Evolutionary conservation across 1,140 invertebrate genomes (phyloP).

Genomic region (Drosophila ohnishii): DNA sequence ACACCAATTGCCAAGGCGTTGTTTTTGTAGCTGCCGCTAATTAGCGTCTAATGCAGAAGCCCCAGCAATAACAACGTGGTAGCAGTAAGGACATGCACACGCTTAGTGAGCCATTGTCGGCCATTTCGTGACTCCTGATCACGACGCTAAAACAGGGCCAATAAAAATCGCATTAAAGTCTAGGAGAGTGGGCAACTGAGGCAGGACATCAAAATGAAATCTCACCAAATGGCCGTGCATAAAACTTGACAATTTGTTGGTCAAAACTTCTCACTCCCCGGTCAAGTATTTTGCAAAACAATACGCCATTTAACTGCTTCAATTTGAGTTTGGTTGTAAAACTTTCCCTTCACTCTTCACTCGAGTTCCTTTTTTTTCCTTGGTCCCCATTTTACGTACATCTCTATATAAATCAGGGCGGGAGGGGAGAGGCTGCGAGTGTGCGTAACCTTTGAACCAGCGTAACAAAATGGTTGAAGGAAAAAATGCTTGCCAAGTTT

Average conservation of each 20-base stretch:
- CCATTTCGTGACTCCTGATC: conserved; percentile 22
- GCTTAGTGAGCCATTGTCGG: conserved; percentile 3
- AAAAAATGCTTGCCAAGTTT: conserved; percentile 69
- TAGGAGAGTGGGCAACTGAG: not conserved
- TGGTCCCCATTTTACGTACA: conserved; percentile 8
- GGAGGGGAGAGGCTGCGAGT: conserved; percentile 11
- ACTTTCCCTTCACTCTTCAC: conserved; percentile 32
- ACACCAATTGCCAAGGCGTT: conserved; percentile 37
- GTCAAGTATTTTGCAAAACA: conserved; percentile 74
- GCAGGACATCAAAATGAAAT: conserved; percentile 49
- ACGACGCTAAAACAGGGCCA: conserved; percentile 11
- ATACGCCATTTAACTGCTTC: conserved; percentile 74
- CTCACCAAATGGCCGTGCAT: conserved; percentile 49
- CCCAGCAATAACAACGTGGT: conserved; percentile 30
- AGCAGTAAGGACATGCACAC: not conserved
- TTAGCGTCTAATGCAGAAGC: conserved; percentile 44
- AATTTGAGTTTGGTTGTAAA: conserved; percentile 68
- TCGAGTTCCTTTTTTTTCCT: not conserved
- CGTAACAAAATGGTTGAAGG: conserved; percentile 32
- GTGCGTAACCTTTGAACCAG: conserved; percentile 51
- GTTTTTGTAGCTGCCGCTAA: conserved; percentile 39
- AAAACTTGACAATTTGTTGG: conserved; percentile 65
- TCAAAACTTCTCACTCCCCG: conserved; percentile 50
- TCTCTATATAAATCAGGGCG: conserved; percentile 27
- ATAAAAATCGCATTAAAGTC: conserved; percentile 52